These are phyloP conservation scores for Myxocyprinus asiaticus DNA, from an alignment of 2,113 vertebrate genomes.

Conservation along the genomic window DNA sequence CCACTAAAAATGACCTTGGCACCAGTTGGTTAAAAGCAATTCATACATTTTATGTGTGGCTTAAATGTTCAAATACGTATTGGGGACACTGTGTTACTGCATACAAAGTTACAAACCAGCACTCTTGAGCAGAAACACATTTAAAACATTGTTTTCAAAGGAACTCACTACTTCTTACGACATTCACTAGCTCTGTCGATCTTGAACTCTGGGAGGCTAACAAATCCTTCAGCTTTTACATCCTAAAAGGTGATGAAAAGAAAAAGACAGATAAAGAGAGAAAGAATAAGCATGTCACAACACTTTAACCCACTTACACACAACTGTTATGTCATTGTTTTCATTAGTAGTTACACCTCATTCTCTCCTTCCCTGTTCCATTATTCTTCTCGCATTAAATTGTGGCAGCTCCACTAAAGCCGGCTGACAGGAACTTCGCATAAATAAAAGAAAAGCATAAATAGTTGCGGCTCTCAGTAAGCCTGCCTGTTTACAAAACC, in stretches of 20 bases:
- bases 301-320: slow-evolving; percentile 10
- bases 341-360: slow-evolving; percentile 40
- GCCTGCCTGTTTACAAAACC: slow-evolving; percentile 36
- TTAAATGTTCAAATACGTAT: no score
- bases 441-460: slow-evolving; percentile 41
- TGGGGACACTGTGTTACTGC: no score
- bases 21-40: no score
- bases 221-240: slow-evolving; percentile 98
- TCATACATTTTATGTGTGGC: no score
- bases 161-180: slow-evolving; percentile 94
- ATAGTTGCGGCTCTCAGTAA: slow-evolving; percentile 18
- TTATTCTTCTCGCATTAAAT: slow-evolving; percentile 5
- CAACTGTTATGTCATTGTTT: slow-evolving; percentile 36
- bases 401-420: not conserved
- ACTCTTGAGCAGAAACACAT: no score
- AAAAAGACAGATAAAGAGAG: not conserved
- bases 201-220: slow-evolving; percentile 97
- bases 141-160: not conserved
- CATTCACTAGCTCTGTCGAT: slow-evolving; percentile 97
- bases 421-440: slow-evolving; percentile 14
- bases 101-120: no score
- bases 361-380: not conserved
- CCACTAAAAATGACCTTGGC: no score
- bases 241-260: slow-evolving; percentile 73
- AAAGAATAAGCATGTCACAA: slow-evolving; percentile 11